Conservation (phyloP, 1,140 invertebrate species). For the Diploscapter pachys region DNA sequence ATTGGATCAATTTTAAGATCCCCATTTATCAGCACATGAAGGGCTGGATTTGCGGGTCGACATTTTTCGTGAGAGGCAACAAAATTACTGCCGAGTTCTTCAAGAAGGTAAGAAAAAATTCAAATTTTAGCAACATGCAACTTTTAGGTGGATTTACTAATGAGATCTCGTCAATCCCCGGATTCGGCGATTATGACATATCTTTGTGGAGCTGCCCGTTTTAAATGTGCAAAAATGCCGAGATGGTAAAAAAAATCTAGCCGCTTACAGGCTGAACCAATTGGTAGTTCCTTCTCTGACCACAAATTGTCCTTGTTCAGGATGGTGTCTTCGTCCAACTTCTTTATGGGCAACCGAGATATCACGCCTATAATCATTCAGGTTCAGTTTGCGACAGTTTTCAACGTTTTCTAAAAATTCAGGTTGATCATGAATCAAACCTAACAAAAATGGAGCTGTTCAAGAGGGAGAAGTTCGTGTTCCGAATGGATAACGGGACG, state of each 20-base stretch:
- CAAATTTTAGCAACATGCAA: not conserved
- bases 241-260: slow-evolving; percentile 7
- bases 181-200: slow-evolving; percentile 23
- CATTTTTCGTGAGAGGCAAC: slow-evolving; percentile 18
- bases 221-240: slow-evolving; percentile 4
- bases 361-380: slow-evolving; percentile 16
- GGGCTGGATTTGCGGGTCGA: slow-evolving; percentile 20
- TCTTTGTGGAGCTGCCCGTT: slow-evolving; percentile 10
- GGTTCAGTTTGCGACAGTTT: not conserved
- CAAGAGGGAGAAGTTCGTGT: slow-evolving; percentile 11
- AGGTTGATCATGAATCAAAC: not conserved
- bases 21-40: slow-evolving; percentile 6
- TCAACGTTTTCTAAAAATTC: no score
- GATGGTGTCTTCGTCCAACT: slow-evolving; percentile 17
- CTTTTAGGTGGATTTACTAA: slow-evolving; percentile 12
- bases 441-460: slow-evolving; percentile 18
- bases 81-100: slow-evolving; percentile 15
- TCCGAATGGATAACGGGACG: slow-evolving; percentile 17
- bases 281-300: no score
- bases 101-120: slow-evolving; percentile 1
- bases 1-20: not conserved
- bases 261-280: not conserved
- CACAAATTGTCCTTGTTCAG: not conserved
- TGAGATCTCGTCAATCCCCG: slow-evolving; percentile 17
- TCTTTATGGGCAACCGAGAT: slow-evolving; percentile 8